Percentiles rank a stretch among this genome's conserved stretches.
Evolutionary conservation across 2,888 invertebrate species (phyloP).

Genomic region (Drosophila longiperda): DNA sequence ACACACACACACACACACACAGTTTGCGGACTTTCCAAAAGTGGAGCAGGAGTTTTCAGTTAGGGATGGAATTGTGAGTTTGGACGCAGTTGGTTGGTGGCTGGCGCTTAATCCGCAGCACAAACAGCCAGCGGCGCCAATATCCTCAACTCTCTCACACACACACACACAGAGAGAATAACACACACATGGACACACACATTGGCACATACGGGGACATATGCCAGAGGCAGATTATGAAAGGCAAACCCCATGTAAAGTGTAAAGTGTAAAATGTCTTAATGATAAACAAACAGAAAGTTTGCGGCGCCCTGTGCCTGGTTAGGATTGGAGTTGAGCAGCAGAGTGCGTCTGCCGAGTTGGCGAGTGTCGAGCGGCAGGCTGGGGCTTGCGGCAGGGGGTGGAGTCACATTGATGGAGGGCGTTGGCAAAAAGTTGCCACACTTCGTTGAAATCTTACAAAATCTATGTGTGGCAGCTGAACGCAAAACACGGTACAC

Average conservation of each 20-base stretch:
- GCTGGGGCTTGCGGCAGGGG: neutral
- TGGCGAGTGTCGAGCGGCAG: neutral
- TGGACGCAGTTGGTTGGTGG: slow-evolving; percentile 65
- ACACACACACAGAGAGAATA: slow-evolving; percentile 4
- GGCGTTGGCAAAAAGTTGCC: slow-evolving; percentile 41
- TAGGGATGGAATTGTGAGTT: slow-evolving; percentile 16
- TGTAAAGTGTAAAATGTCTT: slow-evolving; percentile 75
- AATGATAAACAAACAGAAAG: slow-evolving; percentile 80
- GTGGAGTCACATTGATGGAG: slow-evolving; percentile 39
- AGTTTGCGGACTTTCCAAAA: slow-evolving; percentile 1
- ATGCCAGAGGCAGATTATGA: slow-evolving; percentile 74
- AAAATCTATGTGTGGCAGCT: slow-evolving; percentile 47
- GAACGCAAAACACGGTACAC: slow-evolving; percentile 19
- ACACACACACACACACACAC: slow-evolving; percentile 1
- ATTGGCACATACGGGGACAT: slow-evolving; percentile 48
- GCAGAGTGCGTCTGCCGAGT: slow-evolving; percentile 9
- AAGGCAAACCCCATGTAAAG: slow-evolving; percentile 68
- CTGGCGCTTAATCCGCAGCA: slow-evolving; percentile 70
- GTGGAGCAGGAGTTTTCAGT: neutral
- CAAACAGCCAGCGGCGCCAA: slow-evolving; percentile 77
- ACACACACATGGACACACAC: slow-evolving; percentile 14
- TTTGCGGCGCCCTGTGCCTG: slow-evolving; percentile 59
- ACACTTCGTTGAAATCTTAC: slow-evolving; percentile 58
- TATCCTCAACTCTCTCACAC: slow-evolving; percentile 58
- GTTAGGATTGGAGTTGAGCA: slow-evolving; percentile 57